These are phyloP conservation scores for Microcebus griseorufus DNA, from an alignment of 2,113 vertebrate species.

Conservation along the genomic window DNA sequence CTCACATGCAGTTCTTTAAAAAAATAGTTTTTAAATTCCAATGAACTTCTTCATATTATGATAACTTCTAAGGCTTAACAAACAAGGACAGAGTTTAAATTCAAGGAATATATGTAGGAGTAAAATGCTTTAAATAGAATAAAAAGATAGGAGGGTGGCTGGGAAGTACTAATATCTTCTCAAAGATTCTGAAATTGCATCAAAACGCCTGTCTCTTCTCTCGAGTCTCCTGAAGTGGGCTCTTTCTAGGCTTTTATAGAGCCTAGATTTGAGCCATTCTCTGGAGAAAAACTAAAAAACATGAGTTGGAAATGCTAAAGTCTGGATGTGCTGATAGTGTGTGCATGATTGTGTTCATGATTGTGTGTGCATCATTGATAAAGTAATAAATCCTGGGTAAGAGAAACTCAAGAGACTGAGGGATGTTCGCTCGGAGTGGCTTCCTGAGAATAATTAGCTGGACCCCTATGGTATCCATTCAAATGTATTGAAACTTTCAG, in stretches of 20 bases:
- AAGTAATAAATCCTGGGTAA: neutral
- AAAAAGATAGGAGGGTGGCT: neutral
- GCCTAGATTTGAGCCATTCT: neutral
- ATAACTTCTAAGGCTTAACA: slow-evolving; percentile 1
- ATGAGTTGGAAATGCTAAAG: neutral
- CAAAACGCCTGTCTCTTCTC: neutral
- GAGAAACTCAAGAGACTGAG: neutral
- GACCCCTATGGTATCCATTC: neutral
- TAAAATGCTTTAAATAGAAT: neutral
- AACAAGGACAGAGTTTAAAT: neutral
- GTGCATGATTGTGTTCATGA: neutral
- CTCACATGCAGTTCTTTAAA: neutral
- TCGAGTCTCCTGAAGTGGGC: neutral
- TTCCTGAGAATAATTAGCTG: neutral
- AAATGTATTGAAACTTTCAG: neutral
- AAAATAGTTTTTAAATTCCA: neutral
- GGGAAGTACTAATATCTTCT: neutral
- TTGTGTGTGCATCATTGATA: neutral
- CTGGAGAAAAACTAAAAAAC: neutral
- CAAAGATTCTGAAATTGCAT: neutral
- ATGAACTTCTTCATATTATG: neutral
- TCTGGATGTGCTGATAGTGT: neutral
- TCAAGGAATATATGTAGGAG: neutral
- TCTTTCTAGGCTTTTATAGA: neutral
- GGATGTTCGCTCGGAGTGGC: neutral